Evolutionary conservation across 2,113 vertebrate species (phyloP), one percentile per base, ranked within the genome.

Genomic region (Hyaena hyaena): DNA sequence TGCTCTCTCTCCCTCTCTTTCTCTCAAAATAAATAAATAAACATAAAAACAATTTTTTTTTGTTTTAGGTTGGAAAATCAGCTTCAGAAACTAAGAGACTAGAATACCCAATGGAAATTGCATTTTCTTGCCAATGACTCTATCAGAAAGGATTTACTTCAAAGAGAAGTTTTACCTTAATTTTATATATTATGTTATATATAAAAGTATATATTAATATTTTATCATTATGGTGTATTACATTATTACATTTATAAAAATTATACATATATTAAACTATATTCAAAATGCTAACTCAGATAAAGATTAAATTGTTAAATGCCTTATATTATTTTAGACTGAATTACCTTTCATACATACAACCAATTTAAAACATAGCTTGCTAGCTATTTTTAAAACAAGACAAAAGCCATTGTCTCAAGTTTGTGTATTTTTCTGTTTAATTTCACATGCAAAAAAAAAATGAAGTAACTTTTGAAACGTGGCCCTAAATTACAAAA

Each of bases 401-500:
- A 21, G 33, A 65, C 23, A 81, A 77, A 84, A 89, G 80, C 9
- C 28, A 16, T 28, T 79, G 23, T 94, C 50, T 88, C 53, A 87
- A 92, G 17, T 85, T n/a, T 90, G 11, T 50, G 24, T 84, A 76
- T 76, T 83, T 97, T 96, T 97, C 85, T 94, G 68, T 73, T 96
- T 96, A 95, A 90, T 81, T 16, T 95, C 24, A 83, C 16, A 31
- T 89, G 79, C 33, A 45, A 31, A 89, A 93, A 79, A 65, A 17
- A 2, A 93, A 95, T 45, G 58, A 93, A 93, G 74, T 65, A 84
- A 86, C 93, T 93, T 93, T 92, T 87, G 85, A 97, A 94, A 94
- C 96, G 21, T 74, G 28, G 9, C 79, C 68, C 65, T 89, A 90
- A 87, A 81, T 96, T 97, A 43, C 48, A 89, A 97, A 97, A 97